These are phyloP conservation scores for Trochalopteron elliotii DNA, from an alignment of 2,113 vertebrate genomes.

Conservation along the genomic window DNA sequence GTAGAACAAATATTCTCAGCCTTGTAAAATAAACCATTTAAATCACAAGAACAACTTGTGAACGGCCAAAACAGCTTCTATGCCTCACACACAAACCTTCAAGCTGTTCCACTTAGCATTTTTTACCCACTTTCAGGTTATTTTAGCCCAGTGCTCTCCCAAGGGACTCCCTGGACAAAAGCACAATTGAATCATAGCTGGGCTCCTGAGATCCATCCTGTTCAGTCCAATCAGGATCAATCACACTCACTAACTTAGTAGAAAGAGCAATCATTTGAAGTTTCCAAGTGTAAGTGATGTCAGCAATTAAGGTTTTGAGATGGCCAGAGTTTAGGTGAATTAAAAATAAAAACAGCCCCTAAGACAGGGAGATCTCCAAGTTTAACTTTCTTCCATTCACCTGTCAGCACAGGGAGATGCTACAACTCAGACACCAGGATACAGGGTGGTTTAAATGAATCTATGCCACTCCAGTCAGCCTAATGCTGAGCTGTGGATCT, in stretches of 20 bases:
- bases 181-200: not conserved
- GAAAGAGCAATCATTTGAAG: not conserved
- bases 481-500: accelerated
- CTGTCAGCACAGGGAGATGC: not conserved
- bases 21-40: not conserved
- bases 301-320: not conserved
- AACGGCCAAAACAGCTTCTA: not conserved
- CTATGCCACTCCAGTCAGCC: not conserved
- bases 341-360: not conserved
- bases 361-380: not conserved
- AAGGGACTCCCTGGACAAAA: not conserved
- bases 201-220: not conserved
- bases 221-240: not conserved
- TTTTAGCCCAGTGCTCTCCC: not conserved
- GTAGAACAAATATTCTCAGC: not conserved
- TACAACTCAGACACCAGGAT: not conserved
- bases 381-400: not conserved
- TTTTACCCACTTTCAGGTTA: not conserved
- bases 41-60: not conserved
- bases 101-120: not conserved
- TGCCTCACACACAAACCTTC: not conserved
- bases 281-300: not conserved
- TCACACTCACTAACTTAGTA: not conserved
- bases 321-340: not conserved
- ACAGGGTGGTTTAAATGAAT: too few species aligned